phyloP scores from a whole-genome alignment of 2,797 vertebrate genomes.

The Galagoides demidoff region DNA sequence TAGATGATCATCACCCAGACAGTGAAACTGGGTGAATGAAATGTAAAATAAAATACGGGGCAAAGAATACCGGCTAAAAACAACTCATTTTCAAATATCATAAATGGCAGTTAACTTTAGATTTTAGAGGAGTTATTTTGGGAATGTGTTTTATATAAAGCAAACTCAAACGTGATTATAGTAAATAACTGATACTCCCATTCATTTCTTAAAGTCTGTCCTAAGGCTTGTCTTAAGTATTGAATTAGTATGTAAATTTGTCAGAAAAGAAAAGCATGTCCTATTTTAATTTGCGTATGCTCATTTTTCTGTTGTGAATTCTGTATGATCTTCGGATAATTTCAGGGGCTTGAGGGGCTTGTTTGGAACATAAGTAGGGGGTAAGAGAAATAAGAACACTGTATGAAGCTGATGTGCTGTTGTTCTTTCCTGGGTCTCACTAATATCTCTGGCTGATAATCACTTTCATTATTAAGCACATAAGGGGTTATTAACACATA shows the following conservation, averaged over 20 bases:
- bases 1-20: conserved; percentile 79
- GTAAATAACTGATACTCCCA: neutral
- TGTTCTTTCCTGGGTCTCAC: neutral
- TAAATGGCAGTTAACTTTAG: conserved; percentile 77
- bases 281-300: neutral
- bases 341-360: neutral
- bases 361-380: neutral
- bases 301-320: conserved; percentile 24
- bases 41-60: conserved; percentile 87
- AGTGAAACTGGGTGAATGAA: conserved; percentile 77
- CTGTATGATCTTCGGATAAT: neutral
- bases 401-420: neutral
- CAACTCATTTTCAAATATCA: conserved; percentile 81
- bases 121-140: neutral
- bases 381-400: neutral
- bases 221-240: neutral
- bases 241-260: conserved; percentile 21
- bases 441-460: neutral
- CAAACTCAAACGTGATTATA: conserved; percentile 35
- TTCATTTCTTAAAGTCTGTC: neutral
- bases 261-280: neutral
- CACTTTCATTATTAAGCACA: neutral
- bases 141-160: conserved; percentile 20
- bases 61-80: conserved; percentile 84
- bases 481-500: neutral